Percentiles rank a stretch among this genome's conserved stretches.
phyloP scores from a whole-genome alignment of 2,113 vertebrate genomes.

The Pelobates fuscus region DNA sequence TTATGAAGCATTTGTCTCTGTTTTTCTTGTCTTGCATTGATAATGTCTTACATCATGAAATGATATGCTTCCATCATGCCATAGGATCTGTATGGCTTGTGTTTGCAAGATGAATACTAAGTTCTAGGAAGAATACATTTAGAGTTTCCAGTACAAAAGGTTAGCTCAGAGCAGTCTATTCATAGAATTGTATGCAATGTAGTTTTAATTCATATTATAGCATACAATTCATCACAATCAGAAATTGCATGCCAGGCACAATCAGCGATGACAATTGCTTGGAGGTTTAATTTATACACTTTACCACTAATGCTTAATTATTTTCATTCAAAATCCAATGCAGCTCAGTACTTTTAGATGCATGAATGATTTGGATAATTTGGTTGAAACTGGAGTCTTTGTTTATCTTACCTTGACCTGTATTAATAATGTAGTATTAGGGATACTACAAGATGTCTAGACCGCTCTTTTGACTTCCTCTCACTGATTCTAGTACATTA shows the following conservation, averaged over 20 bases:
- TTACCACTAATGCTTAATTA: too few species aligned
- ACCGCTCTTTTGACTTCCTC: too few species aligned
- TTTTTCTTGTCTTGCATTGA: background rate
- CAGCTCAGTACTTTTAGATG: too few species aligned
- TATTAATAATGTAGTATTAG: too few species aligned
- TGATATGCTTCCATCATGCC: background rate
- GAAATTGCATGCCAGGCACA: background rate
- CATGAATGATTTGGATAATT: too few species aligned
- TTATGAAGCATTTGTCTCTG: background rate
- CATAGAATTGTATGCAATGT: background rate
- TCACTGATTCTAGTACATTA: too few species aligned
- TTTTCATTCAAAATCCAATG: too few species aligned
- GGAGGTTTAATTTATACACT: too few species aligned
- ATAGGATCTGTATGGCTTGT: background rate
- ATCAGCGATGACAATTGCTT: too few species aligned
- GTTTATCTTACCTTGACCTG: too few species aligned
- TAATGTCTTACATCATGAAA: background rate
- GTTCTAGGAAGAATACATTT: background rate
- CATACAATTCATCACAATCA: slow-evolving; percentile 9
- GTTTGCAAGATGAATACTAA: background rate
- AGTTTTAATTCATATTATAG: background rate
- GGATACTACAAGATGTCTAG: too few species aligned
- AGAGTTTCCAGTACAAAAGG: slow-evolving; percentile 7
- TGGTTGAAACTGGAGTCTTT: too few species aligned
- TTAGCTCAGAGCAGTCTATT: background rate